These are phyloP conservation scores for Panurus biarmicus DNA, from an alignment of 2,113 vertebrate genomes.

Conservation along the genomic window DNA sequence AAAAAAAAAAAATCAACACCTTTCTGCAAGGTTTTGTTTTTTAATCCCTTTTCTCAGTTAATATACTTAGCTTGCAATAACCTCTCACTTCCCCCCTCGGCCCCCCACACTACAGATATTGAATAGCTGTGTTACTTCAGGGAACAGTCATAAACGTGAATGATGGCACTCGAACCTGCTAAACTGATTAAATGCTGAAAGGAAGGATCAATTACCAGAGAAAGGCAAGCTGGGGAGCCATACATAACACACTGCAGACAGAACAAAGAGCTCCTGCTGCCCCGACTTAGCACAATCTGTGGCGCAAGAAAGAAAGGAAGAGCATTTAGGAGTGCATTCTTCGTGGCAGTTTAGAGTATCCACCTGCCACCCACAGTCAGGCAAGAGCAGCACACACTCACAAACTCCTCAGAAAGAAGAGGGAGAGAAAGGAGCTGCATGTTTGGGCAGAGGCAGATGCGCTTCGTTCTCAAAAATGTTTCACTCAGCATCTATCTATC, in stretches of 20 bases:
- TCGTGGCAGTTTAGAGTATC: neutral
- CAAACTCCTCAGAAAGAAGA: neutral
- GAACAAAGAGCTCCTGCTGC: neutral
- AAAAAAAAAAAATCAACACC: neutral
- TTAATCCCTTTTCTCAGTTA: neutral
- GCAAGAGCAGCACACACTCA: neutral
- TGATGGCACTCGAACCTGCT: neutral
- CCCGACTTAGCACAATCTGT: neutral
- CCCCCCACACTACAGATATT: neutral
- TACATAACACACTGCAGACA: neutral
- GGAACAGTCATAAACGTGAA: neutral
- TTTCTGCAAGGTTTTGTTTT: neutral
- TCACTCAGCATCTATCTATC: neutral
- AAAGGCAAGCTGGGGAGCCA: neutral
- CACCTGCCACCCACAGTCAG: neutral
- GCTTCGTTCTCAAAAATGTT: neutral
- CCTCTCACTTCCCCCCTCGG: neutral
- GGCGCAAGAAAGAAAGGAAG: neutral
- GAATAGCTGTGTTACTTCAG: neutral
- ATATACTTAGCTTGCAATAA: neutral
- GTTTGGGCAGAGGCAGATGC: neutral
- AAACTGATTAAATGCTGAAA: conserved; percentile 22
- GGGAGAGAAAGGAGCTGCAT: neutral
- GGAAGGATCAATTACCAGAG: neutral
- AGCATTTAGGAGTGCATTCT: neutral